Conservation (phyloP, 2,113 vertebrate genomes). For the Fregata magnificens region DNA sequence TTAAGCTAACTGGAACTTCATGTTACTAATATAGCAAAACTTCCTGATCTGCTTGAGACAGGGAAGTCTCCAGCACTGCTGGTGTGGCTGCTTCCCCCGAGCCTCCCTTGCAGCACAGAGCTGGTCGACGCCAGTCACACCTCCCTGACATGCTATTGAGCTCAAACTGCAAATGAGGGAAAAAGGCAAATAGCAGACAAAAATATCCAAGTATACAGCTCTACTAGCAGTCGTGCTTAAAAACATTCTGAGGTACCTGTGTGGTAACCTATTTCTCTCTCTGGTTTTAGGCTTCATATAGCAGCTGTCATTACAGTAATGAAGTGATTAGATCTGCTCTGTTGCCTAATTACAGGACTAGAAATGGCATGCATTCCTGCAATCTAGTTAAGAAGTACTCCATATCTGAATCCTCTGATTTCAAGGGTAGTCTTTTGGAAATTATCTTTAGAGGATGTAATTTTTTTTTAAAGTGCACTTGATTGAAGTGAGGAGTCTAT, state of each 20-base stretch:
- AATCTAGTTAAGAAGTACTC: slow-evolving; percentile 35
- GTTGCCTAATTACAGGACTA: slow-evolving; percentile 49
- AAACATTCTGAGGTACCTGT: background rate
- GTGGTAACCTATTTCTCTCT: background rate
- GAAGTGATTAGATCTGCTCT: slow-evolving; percentile 55
- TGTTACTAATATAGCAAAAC: background rate
- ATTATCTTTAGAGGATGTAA: background rate
- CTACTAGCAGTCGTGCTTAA: background rate
- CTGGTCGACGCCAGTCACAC: background rate
- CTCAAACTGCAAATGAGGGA: background rate
- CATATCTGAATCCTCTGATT: slow-evolving; percentile 12
- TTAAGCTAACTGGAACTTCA: slow-evolving; percentile 18
- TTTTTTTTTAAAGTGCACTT: background rate
- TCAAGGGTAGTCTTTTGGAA: slow-evolving; percentile 31
- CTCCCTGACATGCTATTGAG: background rate
- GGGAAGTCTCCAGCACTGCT: background rate
- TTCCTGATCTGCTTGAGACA: background rate
- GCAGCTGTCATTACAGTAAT: slow-evolving; percentile 30
- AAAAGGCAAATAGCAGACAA: background rate
- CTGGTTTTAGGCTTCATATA: background rate
- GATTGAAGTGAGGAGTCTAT: background rate
- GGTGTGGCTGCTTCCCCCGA: background rate
- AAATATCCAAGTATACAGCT: background rate
- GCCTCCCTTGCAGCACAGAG: background rate
- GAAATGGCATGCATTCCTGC: slow-evolving; percentile 12